phyloP scores from a whole-genome alignment of 1,140 invertebrate species.

The Drosophila varians region DNA sequence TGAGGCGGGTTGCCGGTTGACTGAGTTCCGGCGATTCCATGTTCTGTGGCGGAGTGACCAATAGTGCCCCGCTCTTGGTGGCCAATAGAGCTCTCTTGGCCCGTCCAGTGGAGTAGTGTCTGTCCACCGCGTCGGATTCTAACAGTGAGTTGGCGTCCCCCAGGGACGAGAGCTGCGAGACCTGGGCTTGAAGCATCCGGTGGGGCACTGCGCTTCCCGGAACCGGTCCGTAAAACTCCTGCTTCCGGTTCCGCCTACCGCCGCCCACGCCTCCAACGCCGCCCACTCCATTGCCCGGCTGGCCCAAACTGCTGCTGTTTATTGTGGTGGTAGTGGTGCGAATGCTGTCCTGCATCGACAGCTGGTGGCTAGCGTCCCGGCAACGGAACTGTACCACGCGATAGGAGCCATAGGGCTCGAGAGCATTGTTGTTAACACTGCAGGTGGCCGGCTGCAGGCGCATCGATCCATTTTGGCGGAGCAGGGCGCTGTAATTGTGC shows the following conservation, averaged over 20 bases:
- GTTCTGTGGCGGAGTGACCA: conserved; percentile 33
- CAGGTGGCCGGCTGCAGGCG: conserved; percentile 60
- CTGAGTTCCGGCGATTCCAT: conserved; percentile 10
- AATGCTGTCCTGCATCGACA: conserved; percentile 73
- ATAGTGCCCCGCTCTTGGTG: conserved; percentile 64
- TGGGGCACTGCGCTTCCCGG: conserved; percentile 49
- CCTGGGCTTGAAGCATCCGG: conserved; percentile 60
- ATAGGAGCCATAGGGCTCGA: conserved; percentile 74
- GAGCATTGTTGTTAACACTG: conserved; percentile 75
- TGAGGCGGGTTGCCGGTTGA: conserved; percentile 56
- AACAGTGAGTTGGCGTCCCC: conserved; percentile 57
- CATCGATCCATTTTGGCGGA: conserved; percentile 68
- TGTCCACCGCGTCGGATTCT: conserved; percentile 46
- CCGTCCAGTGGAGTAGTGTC: conserved; percentile 26
- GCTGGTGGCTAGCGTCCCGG: conserved; percentile 63
- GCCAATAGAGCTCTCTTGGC: conserved; percentile 58
- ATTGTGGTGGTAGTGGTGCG: conserved; percentile 70
- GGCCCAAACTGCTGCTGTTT: conserved; percentile 50
- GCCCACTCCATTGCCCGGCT: conserved; percentile 3
- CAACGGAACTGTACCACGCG: conserved; percentile 76
- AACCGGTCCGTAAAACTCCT: conserved; percentile 39
- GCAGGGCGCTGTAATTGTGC: conserved; percentile 73
- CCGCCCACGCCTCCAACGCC: neutral
- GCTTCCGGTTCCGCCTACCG: conserved; percentile 43
- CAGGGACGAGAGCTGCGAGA: conserved; percentile 56